A percentile compares a stretch with the other conserved stretches of the same genome.
Conservation (phyloP, 2,888 invertebrate species). For the Meiosimyza platycephala region DNA sequence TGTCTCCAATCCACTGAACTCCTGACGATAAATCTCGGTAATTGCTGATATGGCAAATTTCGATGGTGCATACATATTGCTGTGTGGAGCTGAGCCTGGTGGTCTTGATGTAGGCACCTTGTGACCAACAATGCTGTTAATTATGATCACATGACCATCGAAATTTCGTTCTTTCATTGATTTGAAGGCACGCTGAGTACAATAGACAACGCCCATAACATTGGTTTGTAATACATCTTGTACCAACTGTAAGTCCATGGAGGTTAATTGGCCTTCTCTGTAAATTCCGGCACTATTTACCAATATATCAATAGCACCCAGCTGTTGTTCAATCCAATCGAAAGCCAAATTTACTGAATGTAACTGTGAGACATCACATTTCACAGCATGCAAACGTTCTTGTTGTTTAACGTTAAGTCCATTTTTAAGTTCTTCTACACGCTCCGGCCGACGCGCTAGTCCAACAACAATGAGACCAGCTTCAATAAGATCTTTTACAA, state of each 20-base stretch:
- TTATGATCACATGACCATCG: slow-evolving; percentile 66
- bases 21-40: slow-evolving; percentile 56
- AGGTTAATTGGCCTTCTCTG: slow-evolving; percentile 12
- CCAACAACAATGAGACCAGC: slow-evolving; percentile 71
- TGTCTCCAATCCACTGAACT: slow-evolving; percentile 50
- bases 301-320: slow-evolving; percentile 70
- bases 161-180: slow-evolving; percentile 65
- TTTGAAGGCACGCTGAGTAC: slow-evolving; percentile 65
- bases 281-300: slow-evolving; percentile 69
- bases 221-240: slow-evolving; percentile 63
- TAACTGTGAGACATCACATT: slow-evolving; percentile 69
- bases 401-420: slow-evolving; percentile 5
- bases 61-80: slow-evolving; percentile 51
- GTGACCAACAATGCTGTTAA: slow-evolving; percentile 61
- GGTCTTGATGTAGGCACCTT: background rate
- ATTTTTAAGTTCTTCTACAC: slow-evolving; percentile 41
- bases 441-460: slow-evolving; percentile 65
- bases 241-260: slow-evolving; percentile 47
- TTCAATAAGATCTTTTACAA: slow-evolving; percentile 65
- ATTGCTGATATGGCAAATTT: slow-evolving; percentile 58
- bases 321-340: slow-evolving; percentile 64
- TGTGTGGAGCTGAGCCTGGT: slow-evolving; percentile 10
- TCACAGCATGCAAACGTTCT: slow-evolving; percentile 58
- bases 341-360: slow-evolving; percentile 69
- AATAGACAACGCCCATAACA: slow-evolving; percentile 63